These are phyloP conservation scores for Heliconius hortense DNA, from an alignment of 2,888 invertebrate species.

Conservation along the genomic window DNA sequence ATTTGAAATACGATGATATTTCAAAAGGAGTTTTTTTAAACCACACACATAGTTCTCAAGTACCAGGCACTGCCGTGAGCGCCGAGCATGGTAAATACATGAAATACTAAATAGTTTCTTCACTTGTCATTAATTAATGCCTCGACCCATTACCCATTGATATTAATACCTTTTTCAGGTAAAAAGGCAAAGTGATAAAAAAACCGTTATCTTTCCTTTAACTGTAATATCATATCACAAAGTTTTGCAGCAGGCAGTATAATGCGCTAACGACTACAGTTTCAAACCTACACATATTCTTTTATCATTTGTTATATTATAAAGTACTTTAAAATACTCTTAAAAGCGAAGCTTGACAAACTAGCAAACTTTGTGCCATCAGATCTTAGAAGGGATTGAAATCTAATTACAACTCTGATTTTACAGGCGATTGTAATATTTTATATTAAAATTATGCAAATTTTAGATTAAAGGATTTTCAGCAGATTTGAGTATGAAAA, in stretches of 20 bases:
- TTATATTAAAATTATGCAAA: conserved; percentile 31
- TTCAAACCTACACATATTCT: conserved; percentile 25
- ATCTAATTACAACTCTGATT: conserved; percentile 46
- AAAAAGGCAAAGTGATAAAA: background rate
- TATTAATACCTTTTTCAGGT: background rate
- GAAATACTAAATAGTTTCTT: too few relatives aligned
- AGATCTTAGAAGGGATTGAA: conserved; percentile 44
- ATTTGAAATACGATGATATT: too few relatives aligned
- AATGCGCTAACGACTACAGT: conserved; percentile 37
- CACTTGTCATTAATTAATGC: too few relatives aligned
- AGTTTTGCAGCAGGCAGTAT: background rate
- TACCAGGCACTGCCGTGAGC: too few relatives aligned
- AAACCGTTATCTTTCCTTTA: background rate
- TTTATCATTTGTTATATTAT: conserved; percentile 35
- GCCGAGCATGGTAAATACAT: too few relatives aligned
- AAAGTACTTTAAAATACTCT: conserved; percentile 37
- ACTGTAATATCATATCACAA: background rate
- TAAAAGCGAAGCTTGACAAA: conserved; percentile 37
- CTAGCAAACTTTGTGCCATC: conserved; percentile 40
- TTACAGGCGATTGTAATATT: conserved; percentile 38
- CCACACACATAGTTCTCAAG: too few relatives aligned
- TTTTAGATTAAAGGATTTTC: conserved; percentile 11
- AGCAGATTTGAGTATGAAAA: background rate
- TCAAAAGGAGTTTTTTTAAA: too few relatives aligned
- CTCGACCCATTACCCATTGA: background rate